Evolutionary conservation across 1,140 invertebrate genomes (phyloP).

Genomic region (Drosophila paulistorum): DNA sequence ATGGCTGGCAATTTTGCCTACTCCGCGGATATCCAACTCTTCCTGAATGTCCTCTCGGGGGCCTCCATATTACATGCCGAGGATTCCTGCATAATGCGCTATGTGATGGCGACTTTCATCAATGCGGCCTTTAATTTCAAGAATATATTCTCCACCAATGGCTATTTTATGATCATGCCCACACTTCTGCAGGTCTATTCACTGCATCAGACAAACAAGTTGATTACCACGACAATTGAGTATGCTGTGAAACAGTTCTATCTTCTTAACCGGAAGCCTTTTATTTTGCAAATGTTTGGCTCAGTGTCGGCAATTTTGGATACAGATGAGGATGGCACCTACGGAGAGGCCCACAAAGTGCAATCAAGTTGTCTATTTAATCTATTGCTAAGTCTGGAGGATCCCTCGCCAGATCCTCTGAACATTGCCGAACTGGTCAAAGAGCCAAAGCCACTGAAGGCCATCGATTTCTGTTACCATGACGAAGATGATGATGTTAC

Average conservation of each 20-base stretch:
- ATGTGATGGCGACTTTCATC: slow-evolving; percentile 98
- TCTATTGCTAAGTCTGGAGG: slow-evolving; percentile 95
- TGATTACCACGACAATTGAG: slow-evolving; percentile 97
- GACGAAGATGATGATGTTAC: slow-evolving; percentile 97
- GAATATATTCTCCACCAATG: slow-evolving; percentile 99
- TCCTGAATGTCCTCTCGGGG: slow-evolving; percentile 98
- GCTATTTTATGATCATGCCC: slow-evolving; percentile 98
- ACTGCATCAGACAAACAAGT: slow-evolving; percentile 97
- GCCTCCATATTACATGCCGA: slow-evolving; percentile 98
- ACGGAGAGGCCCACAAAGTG: slow-evolving; percentile 96
- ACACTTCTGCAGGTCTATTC: slow-evolving; percentile 98
- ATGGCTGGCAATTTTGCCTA: slow-evolving; percentile 99
- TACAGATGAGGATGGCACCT: slow-evolving; percentile 93
- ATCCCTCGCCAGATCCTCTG: slow-evolving; percentile 95
- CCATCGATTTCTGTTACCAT: slow-evolving; percentile 98
- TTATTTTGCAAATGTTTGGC: slow-evolving; percentile 99
- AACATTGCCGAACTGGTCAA: slow-evolving; percentile 98
- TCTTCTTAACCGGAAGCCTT: slow-evolving; percentile 98
- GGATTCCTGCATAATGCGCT: slow-evolving; percentile 96
- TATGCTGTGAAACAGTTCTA: slow-evolving; percentile 99
- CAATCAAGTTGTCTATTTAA: slow-evolving; percentile 95
- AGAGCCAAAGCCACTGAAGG: slow-evolving; percentile 97
- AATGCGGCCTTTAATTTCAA: slow-evolving; percentile 99
- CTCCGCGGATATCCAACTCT: slow-evolving; percentile 98
- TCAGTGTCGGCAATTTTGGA: slow-evolving; percentile 98